Evolutionary conservation across 1,140 invertebrate genomes (phyloP).

Genomic region (Whitmania pigra): DNA sequence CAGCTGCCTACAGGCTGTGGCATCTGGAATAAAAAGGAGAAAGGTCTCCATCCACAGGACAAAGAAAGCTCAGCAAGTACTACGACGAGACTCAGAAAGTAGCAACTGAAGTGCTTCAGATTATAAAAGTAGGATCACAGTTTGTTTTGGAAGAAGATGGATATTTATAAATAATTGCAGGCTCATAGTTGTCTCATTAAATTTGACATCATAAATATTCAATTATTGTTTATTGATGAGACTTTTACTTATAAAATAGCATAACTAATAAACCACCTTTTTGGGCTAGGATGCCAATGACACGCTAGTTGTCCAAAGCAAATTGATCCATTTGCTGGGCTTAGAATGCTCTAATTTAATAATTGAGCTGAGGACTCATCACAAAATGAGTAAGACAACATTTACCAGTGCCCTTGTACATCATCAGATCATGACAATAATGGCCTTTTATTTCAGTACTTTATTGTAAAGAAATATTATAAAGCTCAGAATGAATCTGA

Average conservation of each 20-base stretch:
- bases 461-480: too few species aligned
- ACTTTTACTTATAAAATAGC: background rate
- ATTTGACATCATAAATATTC: too few species aligned
- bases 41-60: slow-evolving; percentile 71
- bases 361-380: slow-evolving; percentile 77
- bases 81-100: slow-evolving; percentile 90
- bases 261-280: background rate
- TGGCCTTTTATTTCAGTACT: slow-evolving; percentile 52
- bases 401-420: background rate
- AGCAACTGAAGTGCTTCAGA: slow-evolving; percentile 80
- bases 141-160: too few species aligned
- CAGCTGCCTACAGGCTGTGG: slow-evolving; percentile 44
- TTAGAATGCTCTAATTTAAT: slow-evolving; percentile 97
- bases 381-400: slow-evolving; percentile 67
- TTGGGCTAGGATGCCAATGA: slow-evolving; percentile 58
- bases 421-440: slow-evolving; percentile 7
- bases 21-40: slow-evolving; percentile 31
- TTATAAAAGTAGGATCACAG: slow-evolving; percentile 53
- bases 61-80: slow-evolving; percentile 75
- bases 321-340: slow-evolving; percentile 79
- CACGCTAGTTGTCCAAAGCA: slow-evolving; percentile 90
- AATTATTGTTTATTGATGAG: too few species aligned
- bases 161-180: background rate
- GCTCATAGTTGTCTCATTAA: too few species aligned
- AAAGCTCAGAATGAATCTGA: slow-evolving; percentile 80